Evolutionary conservation across 2,113 vertebrate genomes (phyloP), one percentile per base, ranked within the genome.

Genomic region (Micromys minutus): DNA sequence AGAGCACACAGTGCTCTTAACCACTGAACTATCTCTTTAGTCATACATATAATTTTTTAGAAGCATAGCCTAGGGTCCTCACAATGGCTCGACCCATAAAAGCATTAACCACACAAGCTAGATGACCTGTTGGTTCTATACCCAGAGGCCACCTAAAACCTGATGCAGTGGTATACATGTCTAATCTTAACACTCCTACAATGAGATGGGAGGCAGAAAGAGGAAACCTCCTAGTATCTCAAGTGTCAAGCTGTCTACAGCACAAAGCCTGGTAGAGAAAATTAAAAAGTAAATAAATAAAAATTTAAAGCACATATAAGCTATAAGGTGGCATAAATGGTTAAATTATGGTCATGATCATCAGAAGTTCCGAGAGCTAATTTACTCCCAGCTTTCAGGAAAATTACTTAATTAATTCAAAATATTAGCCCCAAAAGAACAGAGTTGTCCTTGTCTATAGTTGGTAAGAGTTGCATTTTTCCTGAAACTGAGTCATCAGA

Each of bases 351-450:
- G 55, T 75, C n/a, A 72, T 75, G 77, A 67, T 92, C 77, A 95
- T 71, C 63, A 89, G 71, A 93, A 77, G 5, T 52, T 94, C 50
- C 71, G 79, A 92, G 87, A 21, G 95, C 39, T 34, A 89, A 61
- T 31, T 95, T 84, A 87, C 55, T 91, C 85, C 57, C 42, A 71
- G n/a, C 9, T 83, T 95, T 65, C 26, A 74, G 42, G 9, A 94
- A 45, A 87, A 90, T 57, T 55, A 85, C 36, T 75, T 15, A 79
- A 63, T n/a, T 87, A 83, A 87, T 69, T 36, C 22, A 87, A 72
- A 96, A 63, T 67, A 74, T 15, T 72, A 55, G 15, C n/a, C 71
- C 55, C 59, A 42, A 74, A 79, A 75, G 65, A 67, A 90, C 10
- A 9, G 1, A 69, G 50, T 19, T 83, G 59, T 77, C 63, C 36